phyloP scores from a whole-genome alignment of 2,797 vertebrate species.

The Chiloscyllium punctatum region DNA sequence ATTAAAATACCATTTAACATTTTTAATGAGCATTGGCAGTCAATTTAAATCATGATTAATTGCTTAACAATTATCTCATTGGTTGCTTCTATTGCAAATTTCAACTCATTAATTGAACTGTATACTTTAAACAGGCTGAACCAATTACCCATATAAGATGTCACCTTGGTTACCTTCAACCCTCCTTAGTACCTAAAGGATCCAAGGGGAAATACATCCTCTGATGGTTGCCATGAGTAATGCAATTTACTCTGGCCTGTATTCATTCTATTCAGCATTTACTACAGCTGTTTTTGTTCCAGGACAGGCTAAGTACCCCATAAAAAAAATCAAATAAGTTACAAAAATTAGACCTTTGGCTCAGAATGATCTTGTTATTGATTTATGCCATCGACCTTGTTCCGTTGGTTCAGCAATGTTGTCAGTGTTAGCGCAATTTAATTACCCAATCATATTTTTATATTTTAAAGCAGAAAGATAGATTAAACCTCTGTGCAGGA shows the following conservation, averaged over 20 bases:
- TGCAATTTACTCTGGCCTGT: neutral
- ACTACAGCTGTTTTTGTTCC: neutral
- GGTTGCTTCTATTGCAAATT: neutral
- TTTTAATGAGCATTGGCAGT: neutral
- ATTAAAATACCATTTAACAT: neutral
- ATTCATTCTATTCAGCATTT: neutral
- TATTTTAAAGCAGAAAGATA: no score
- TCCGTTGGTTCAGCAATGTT: no score
- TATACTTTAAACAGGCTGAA: neutral
- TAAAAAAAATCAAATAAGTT: no score
- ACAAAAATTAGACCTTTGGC: no score
- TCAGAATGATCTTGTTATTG: no score
- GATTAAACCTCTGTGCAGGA: no score
- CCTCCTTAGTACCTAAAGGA: no score
- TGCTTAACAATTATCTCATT: neutral
- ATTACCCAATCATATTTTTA: no score
- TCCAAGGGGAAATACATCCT: neutral
- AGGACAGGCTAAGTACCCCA: neutral
- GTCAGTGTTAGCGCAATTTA: no score
- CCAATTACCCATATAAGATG: neutral
- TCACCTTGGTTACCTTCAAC: neutral
- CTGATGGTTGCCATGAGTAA: neutral
- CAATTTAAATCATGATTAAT: neutral
- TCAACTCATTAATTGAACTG: neutral
- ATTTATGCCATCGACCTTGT: no score